Evolutionary conservation across 2,113 vertebrate species (phyloP), one percentile per base, ranked within the genome.

Genomic region (Cavia porcellus): DNA sequence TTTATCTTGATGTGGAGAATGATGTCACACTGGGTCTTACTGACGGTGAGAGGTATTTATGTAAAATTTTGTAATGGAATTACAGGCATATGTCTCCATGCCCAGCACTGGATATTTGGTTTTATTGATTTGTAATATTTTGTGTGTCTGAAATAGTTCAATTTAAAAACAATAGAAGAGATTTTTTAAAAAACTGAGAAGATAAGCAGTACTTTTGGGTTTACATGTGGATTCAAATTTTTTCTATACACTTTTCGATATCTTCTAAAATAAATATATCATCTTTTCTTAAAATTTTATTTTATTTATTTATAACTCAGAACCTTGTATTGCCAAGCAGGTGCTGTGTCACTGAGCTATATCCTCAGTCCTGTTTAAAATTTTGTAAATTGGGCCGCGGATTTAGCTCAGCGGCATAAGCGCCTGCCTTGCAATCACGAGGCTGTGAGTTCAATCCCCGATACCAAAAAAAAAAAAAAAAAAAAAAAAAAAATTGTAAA

Each of bases 91-190:
- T 77, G 13, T 25, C 74, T 28, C 45, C 74, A 30, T 7, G n/a
- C 42, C 45, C 25, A 47, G 25, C 74, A 52, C 2, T 80, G 30
- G 30, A 52, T 35, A 52, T 62, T 91, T 94, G 55, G 55, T 85
- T 93, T 81, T 47, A 13, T 82, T 24, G 4, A 87, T 82, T 15
- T 95, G 14, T 50, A 52, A 45, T 57, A 55, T 86, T 94, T 96
- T 24, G 2, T 92, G 66, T 77, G 50, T 59, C 57, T 90, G 28
- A 92, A 96, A 59, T 90, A 90, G 66, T 87, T 95, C 86, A 96
- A 90, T 25, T 64, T 88, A 52, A 90, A 96, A 93, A 77, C 30
- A 94, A 92, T 52, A 75, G 61, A 92, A 86, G 52, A 92, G 70
- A 9, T 68, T 57, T 57, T 19, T 19, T 19, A 83, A 85, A 86